phyloP scores from a whole-genome alignment of 2,888 invertebrate species.

The Pteria penguin region DNA sequence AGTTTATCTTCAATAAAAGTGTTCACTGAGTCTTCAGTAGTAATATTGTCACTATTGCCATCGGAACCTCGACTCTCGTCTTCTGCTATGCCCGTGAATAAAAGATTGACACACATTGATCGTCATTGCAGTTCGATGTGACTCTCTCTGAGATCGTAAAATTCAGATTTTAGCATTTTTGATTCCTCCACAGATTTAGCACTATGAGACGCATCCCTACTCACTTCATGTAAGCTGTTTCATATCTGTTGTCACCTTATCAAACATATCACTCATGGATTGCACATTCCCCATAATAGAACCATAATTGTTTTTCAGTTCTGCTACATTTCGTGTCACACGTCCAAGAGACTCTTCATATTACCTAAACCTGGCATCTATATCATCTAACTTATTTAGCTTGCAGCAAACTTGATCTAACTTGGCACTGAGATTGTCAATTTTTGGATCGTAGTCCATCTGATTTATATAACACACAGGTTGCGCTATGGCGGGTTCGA shows the following conservation, averaged over 20 bases:
- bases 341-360: too few species aligned
- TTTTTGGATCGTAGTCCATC: too few species aligned
- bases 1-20: constrained; percentile 25
- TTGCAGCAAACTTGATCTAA: too few species aligned
- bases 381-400: too few species aligned
- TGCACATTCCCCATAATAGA: background rate
- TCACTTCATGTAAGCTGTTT: background rate
- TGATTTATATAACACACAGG: constrained; percentile 1
- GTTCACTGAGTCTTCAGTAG: constrained; percentile 7
- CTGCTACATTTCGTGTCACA: background rate
- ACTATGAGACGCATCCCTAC: background rate
- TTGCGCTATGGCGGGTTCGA: background rate
- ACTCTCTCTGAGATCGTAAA: background rate
- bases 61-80: constrained; percentile 19
- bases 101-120: too few species aligned
- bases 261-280: constrained; percentile 10
- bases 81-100: too few species aligned
- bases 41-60: constrained; percentile 1
- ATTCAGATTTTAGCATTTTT: background rate
- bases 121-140: too few species aligned
- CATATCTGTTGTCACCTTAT: constrained; percentile 1
- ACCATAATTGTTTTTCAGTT: background rate
- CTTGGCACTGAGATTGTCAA: background rate
- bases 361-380: background rate
- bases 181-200: background rate